Base-by-base conservation (phyloP, 1,140 invertebrate genomes). In the Tetramorium alpestre region DNA sequence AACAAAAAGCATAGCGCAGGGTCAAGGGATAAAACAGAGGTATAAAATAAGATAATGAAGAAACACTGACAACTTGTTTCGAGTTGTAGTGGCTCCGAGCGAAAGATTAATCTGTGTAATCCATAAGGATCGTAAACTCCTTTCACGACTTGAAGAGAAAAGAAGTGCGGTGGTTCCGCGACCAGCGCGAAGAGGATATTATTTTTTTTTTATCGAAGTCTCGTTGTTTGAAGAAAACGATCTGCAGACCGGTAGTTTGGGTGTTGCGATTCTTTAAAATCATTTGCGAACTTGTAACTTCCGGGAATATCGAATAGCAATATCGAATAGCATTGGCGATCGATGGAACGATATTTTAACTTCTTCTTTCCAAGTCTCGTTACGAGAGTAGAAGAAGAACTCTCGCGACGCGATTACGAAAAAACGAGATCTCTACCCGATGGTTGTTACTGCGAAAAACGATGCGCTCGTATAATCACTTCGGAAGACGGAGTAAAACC, bases 111-210 rank as follows among this genome's bases (percentile, higher is more conserved):
- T 10, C 56, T 77, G 72, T 28, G 72, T 89, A 89, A 89, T 88
- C 72, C 64, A 65, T 85, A 85, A 89, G 25, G 22, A 73, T 85
- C 80, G 80, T 85, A 88, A 89, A 88, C 58, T 81, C 54, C 54
- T 86, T 89, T 86, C 86, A 88, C 76, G 56, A 80, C 58, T 18
- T 0, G 41, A 65, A 11, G 22, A 86, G 77, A 73, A 77, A 78
- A 75, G 56, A 25, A 67, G 22, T 16, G 38, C 56, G n/a, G 11
- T 13, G 47, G 47, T 4, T 54, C 18, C 41, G 22, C 41, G 22
- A 51, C 49, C 56, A 49, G 82, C 16, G 56, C 4, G 33, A 69
- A 22, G n/a, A 41, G 6, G n/a, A 47, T 16, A 41, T 80, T 80
- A 56, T 33, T 49, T 65, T 38, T 58, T 11, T 28, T 72, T 22